Evolutionary conservation across 35 echinoderm and acorn worm species (phyloP), one percentile per base, ranked within the genome.

Genomic region (Nesometra sesokonis): DNA sequence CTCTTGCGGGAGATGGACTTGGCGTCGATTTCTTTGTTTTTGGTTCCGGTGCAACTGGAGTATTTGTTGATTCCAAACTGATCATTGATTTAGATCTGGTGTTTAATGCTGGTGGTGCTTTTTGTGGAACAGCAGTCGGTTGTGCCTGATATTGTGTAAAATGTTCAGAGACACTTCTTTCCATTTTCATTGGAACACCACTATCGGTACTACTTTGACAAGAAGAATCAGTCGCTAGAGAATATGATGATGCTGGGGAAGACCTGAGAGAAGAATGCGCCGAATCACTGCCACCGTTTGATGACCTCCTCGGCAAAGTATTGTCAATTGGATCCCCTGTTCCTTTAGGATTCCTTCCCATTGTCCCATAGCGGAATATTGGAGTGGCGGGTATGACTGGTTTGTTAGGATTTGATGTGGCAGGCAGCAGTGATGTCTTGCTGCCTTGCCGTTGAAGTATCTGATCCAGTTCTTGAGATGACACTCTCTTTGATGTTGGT

Each of bases 211-310:
- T 88, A 35, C 91, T 93, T 11, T 77, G 78, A 67, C 23, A 67
- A 11, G 93, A 88, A 19, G 90, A 86, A 40, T 86, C 80, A 78
- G 93, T 83, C 29, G 52, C 89, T 33, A 86, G 82, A 32, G 93
- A 94, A 81, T 94, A 78, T 21, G 93, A 89, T 15, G 93, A 95
- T 0, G 90, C 90, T 31, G 93, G 93, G 0, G 93, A 95, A 1
- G 93, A 93, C 9, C 88, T 81, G 1, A 86, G 30, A 27, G 94
- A 93, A 29, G 94, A 92, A 5, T 87, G 76, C 11, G 94, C 90
- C 19, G 91, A 93, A 84, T 97, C 94, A 27, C 85, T 67, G 52
- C 52, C 52, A 43, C 38, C 4, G 23, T 67, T 67, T 67, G 52
- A 67, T 27, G 52, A 67, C 23, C 52, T 67, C 23, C 52, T 67